Conservation (phyloP, 2,888 invertebrate species). For the Andrena minutula region DNA sequence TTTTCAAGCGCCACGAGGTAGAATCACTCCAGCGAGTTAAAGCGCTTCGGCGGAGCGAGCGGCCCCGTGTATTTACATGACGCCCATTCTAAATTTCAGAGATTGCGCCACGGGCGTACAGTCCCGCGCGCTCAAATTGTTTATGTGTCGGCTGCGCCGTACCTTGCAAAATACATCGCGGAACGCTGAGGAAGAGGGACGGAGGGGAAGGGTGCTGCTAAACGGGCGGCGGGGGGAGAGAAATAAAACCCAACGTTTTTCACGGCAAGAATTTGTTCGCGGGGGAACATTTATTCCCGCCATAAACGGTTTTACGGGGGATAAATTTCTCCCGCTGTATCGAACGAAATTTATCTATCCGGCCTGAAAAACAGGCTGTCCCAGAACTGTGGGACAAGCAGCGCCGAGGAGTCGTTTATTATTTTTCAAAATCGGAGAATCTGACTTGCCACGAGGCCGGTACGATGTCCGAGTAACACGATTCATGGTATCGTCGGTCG, state of each 20-base stretch:
- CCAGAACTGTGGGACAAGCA: too few species aligned
- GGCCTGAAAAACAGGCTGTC: slow-evolving; percentile 13
- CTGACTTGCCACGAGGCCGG: too few species aligned
- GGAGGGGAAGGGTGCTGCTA: not conserved
- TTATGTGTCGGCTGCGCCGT: slow-evolving; percentile 17
- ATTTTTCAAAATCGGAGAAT: too few species aligned
- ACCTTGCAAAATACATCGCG: slow-evolving; percentile 14
- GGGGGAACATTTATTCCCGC: slow-evolving; percentile 42
- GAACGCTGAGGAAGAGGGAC: not conserved
- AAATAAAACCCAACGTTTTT: slow-evolving; percentile 38
- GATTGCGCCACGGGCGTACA: not conserved
- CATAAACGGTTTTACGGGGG: slow-evolving; percentile 51
- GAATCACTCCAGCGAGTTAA: slow-evolving; percentile 3
- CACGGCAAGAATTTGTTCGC: slow-evolving; percentile 51
- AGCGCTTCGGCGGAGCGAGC: not conserved
- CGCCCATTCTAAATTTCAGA: slow-evolving; percentile 21
- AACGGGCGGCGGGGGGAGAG: not conserved
- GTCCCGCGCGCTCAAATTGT: slow-evolving; percentile 20
- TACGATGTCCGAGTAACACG: not conserved
- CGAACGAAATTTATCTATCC: slow-evolving; percentile 52
- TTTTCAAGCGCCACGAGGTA: not conserved
- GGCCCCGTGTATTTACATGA: not conserved
- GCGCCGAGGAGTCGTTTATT: too few species aligned
- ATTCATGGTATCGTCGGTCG: not conserved
- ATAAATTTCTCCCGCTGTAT: slow-evolving; percentile 48